These are phyloP conservation scores for Malurus elegans DNA, from an alignment of 2,113 vertebrate genomes.

Conservation along the genomic window DNA sequence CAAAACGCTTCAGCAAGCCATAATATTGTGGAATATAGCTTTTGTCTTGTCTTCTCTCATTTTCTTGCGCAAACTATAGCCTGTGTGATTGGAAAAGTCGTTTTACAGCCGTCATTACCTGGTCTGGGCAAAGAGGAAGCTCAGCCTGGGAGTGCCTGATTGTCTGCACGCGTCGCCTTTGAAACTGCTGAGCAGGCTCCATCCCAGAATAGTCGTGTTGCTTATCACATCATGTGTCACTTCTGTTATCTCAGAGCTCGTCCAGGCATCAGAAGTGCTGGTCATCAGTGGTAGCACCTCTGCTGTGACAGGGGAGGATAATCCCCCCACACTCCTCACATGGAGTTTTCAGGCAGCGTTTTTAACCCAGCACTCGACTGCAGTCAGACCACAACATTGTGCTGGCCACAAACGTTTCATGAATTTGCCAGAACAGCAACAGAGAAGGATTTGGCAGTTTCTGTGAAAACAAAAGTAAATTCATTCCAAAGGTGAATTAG, in stretches of 20 bases:
- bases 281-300: neutral
- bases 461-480: neutral
- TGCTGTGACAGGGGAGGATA: neutral
- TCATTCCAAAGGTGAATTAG: neutral
- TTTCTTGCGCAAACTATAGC: neutral
- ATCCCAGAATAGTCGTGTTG: constrained; percentile 1
- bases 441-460: neutral
- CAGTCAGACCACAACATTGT: neutral
- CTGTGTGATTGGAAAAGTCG: neutral
- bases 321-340: neutral
- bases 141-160: neutral
- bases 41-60: neutral
- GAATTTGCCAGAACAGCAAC: constrained; percentile 1
- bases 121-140: neutral
- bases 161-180: neutral
- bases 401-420: neutral
- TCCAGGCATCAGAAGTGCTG: neutral
- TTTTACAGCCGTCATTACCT: neutral
- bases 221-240: constrained; percentile 22
- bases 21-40: neutral
- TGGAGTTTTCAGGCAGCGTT: neutral
- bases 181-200: constrained; percentile 32
- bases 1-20: neutral
- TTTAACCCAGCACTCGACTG: neutral
- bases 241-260: neutral